Evolutionary conservation across 2,888 invertebrate species (phyloP).

Genomic region (Pristionchus arcanus): DNA sequence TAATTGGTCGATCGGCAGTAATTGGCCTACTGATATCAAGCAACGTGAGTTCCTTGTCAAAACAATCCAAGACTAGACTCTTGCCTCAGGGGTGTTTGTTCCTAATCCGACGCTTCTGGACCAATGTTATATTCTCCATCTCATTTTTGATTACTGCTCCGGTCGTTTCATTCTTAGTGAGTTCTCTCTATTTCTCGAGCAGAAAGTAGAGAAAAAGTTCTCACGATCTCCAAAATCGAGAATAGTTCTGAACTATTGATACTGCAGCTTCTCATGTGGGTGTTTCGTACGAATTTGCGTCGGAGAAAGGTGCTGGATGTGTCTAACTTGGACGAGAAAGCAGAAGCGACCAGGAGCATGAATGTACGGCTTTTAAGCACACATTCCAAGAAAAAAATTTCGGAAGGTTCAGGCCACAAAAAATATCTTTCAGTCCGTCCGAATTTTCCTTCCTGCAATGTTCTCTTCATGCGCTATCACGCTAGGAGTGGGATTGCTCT

Average conservation of each 20-base stretch:
- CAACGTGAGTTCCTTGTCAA: neutral
- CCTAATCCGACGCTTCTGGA: neutral
- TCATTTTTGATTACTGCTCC: neutral
- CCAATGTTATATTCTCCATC: neutral
- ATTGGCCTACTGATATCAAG: neutral
- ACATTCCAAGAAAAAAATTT: too few relatives aligned
- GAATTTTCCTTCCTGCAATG: neutral
- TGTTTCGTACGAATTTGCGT: neutral
- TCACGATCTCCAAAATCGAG: neutral
- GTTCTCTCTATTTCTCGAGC: neutral
- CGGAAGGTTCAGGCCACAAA: too few relatives aligned
- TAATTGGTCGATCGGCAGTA: neutral
- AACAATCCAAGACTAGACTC: neutral
- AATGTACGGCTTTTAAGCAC: neutral
- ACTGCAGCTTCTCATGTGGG: neutral
- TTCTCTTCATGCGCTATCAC: neutral
- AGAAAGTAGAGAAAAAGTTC: neutral
- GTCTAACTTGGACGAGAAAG: neutral
- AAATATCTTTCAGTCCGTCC: neutral
- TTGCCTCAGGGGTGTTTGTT: neutral
- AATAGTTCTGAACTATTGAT: neutral
- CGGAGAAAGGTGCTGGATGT: neutral
- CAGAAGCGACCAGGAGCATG: neutral
- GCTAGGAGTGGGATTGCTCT: neutral
- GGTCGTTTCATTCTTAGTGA: neutral